Conservation (phyloP, 2,113 vertebrate species). For the Mugil cephalus region DNA sequence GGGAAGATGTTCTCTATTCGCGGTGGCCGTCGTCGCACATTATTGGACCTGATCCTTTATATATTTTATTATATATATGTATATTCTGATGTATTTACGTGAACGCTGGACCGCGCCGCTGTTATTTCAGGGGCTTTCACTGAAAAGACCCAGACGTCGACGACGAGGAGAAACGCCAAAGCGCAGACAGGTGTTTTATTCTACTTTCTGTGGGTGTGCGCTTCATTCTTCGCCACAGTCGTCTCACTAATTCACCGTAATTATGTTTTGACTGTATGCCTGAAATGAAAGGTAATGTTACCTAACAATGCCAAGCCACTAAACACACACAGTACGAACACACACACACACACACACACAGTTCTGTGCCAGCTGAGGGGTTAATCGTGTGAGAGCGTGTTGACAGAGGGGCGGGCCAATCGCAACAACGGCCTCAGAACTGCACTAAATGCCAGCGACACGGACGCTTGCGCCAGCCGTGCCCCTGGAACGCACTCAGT, state of each 20-base stretch:
- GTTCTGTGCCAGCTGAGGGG: constrained; percentile 17
- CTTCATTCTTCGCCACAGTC: constrained; percentile 20
- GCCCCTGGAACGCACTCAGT: constrained; percentile 64
- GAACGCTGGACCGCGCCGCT: constrained; percentile 43
- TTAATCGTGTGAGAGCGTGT: constrained; percentile 45
- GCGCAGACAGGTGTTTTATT: constrained; percentile 57
- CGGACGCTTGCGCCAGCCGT: constrained; percentile 53
- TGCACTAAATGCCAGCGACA: constrained; percentile 58
- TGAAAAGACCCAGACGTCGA: constrained; percentile 51
- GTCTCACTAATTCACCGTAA: neutral
- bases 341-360: neutral
- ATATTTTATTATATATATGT: no score
- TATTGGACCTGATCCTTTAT: constrained; percentile 28
- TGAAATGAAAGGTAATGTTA: constrained; percentile 4
- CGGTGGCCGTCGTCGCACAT: constrained; percentile 4
- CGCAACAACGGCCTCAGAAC: constrained; percentile 52
- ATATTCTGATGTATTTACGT: constrained; percentile 49
- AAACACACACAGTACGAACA: neutral
- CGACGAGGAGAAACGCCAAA: constrained; percentile 54
- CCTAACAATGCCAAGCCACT: neutral
- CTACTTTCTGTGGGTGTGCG: constrained; percentile 44
- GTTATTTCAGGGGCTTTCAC: constrained; percentile 63
- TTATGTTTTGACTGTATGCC: neutral
- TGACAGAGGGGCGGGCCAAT: constrained; percentile 48
- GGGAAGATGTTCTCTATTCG: no score